Evolutionary conservation across 2,797 vertebrate genomes (phyloP), one percentile per base, ranked within the genome.

Genomic region (Adrianichthys oophorus): DNA sequence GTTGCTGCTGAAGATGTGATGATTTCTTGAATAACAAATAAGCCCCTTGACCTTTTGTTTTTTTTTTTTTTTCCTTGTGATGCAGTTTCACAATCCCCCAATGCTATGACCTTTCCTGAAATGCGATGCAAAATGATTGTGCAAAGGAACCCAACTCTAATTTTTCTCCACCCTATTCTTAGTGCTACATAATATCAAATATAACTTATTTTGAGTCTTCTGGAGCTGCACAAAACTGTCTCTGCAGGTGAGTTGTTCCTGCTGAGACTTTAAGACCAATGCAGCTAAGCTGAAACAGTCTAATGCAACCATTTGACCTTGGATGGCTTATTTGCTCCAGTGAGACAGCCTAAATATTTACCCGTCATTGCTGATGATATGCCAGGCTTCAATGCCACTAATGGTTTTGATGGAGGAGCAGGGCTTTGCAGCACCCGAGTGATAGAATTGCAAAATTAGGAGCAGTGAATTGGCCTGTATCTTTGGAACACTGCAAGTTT

Each of bases 341-440:
- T 84, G 89, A 86, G 82, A 88, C 85, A 85, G 83, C 76, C 87
- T 91, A 90, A 92, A 92, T 92, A 92, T 92, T 92, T 91, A 91
- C 89, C 90, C 87, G 88, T 89, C 89, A 89, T 89, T 85, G 86
- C 87, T 89, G 89, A 91, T 91, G 87, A 89, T 87, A 80, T 85
- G 89, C 88, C 71, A 83, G 79, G 84, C 83, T 84, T 85, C 77
- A 79, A 70, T 68, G 79, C 72, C 79, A 74, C 82, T 91, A 89
- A 89, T 87, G 86, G 79, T 90, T 90, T 89, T 91, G 87, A 90
- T 89, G 85, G 87, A 89, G 85, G 79, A 77, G 78, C 76, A 62
- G 81, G 82, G 87, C 86, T 90, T 81, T 88, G 87, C 78, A 51
- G 79, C 74, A 74, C 54, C 70, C 23, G 40, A 62, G 83, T 81